Base-by-base conservation (phyloP, 1,140 invertebrate genomes). In the Chironomus tepperi region DNA sequence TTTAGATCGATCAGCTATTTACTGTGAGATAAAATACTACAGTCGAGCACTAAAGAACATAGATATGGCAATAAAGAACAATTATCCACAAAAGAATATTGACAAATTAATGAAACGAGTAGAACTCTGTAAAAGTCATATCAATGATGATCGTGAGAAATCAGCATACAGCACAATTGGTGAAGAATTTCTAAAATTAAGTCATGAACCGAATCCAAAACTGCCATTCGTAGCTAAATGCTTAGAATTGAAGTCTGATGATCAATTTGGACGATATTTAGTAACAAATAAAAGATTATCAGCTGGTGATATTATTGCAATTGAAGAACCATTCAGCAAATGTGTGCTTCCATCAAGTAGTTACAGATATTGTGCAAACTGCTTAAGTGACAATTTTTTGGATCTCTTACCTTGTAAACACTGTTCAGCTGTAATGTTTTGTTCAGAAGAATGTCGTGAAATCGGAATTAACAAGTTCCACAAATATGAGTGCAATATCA, bases 51-150 rank as follows among this genome's bases (percentile, higher is more conserved):
- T 74, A 10, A 74, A 9, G 15, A 57, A 74, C 74, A 74, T 74
- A 19, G 47, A 74, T 3, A 0, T 19, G n/a, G 64, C 74, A 16
- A 34, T n/a, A 65, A 10, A 64, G 12, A n/a, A 24, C 47, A 74
- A 74, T 15, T 74, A 67, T 34, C 74, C 74, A 15, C 1, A 65
- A 67, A 24, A 42, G 15, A 67, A 24, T 16, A 65, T 74, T 7
- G 43, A 43, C 19, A 74, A 74, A 67, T 65, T 74, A 21, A 57
- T 19, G 8, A 57, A 64, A 64, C 74, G 74, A 65, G 19, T 65
- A 65, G n/a, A 34, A 18, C 1, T n/a, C 19, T 74, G 74, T n/a
- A 10, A 15, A 16, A 42, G 18, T 15, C 10, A 24, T 2, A 1
- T 65, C 9, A 19, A 70, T 0, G 19, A 70, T 18, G 6, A 18